Percentiles rank a stretch among this genome's conserved stretches.
Conservation (phyloP, 1,140 invertebrate species). For the Temnothorax longispinosus region DNA sequence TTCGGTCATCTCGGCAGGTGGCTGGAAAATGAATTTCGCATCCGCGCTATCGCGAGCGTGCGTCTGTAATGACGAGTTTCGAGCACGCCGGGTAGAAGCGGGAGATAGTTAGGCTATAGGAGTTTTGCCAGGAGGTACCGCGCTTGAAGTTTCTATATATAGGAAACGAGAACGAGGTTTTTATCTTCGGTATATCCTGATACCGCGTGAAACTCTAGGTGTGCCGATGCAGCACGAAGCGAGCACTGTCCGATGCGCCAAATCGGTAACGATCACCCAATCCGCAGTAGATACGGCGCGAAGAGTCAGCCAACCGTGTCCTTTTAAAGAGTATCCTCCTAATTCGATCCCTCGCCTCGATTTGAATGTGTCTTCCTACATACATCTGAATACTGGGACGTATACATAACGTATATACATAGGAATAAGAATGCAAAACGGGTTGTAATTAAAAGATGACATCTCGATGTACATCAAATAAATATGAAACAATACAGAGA, state of each 20-base stretch:
- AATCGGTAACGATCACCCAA: conserved; percentile 38
- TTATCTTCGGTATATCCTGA: conserved; percentile 70
- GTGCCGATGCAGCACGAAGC: conserved; percentile 42
- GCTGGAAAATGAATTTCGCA: conserved; percentile 48
- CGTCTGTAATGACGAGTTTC: conserved; percentile 25
- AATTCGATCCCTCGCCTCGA: not conserved
- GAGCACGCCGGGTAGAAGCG: conserved; percentile 24
- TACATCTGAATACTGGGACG: not conserved
- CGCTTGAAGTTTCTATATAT: conserved; percentile 74
- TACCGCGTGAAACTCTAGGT: conserved; percentile 50
- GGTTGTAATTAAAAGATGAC: not conserved
- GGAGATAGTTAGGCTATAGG: conserved; percentile 15
- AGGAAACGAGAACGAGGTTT: conserved; percentile 79
- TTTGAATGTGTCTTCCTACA: not conserved
- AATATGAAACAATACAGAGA: not conserved
- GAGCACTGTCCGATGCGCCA: not conserved
- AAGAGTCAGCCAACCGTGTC: conserved; percentile 24
- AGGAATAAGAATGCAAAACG: not conserved
- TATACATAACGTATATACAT: not conserved
- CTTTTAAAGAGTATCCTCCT: conserved; percentile 23
- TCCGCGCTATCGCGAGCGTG: not conserved
- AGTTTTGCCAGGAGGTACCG: conserved; percentile 54
- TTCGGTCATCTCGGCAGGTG: conserved; percentile 9
- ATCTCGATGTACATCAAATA: not conserved
- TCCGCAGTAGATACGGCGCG: conserved; percentile 23